Conservation (phyloP, 2,888 invertebrate species). For the Eristalinus aeneus region DNA sequence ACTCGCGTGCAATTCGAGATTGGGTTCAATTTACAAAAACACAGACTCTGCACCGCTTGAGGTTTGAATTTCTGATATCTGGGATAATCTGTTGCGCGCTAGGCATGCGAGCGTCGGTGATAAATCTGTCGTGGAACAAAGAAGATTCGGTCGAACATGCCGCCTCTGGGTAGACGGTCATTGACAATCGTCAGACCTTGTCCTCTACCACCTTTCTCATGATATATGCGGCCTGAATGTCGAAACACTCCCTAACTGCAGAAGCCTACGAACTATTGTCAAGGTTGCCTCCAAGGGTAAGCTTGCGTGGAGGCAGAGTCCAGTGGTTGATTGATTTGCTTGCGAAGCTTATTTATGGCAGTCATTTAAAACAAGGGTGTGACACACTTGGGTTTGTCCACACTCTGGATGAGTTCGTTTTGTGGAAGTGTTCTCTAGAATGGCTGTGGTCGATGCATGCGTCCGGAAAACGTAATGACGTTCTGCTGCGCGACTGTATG, state of each 20-base stretch:
- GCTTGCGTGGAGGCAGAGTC: neutral
- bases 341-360: neutral
- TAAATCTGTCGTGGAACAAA: neutral
- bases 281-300: neutral
- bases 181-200: neutral
- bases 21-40: neutral
- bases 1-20: neutral
- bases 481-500: neutral
- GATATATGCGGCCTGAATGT: neutral
- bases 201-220: neutral
- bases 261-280: neutral
- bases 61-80: neutral
- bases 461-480: neutral
- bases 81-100: neutral
- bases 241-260: neutral
- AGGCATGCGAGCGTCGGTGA: neutral
- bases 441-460: neutral
- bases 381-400: neutral
- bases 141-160: neutral
- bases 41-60: neutral
- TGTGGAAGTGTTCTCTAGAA: neutral
- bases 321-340: neutral
- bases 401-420: neutral
- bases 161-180: neutral
- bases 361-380: neutral